A percentile compares a stretch with the other conserved stretches of the same genome.
Conservation (phyloP, 2,888 invertebrate genomes). For the Sphaerophoria rueppellii region DNA sequence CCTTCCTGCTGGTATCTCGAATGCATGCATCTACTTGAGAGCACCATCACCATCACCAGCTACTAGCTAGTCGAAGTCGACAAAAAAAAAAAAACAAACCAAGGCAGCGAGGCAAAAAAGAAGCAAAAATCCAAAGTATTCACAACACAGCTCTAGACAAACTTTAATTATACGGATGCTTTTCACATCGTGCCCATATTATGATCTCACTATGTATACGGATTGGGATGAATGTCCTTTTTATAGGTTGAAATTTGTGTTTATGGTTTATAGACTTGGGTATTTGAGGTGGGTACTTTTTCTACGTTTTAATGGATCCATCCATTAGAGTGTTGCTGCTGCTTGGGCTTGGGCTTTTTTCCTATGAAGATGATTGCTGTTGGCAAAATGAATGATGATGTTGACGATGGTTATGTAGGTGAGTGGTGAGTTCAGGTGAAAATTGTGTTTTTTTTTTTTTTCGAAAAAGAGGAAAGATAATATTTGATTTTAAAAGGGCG, state of each 20-base stretch:
- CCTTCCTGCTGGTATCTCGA: too few relatives aligned
- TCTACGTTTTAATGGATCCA: slow-evolving; percentile 32
- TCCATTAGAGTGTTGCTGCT: slow-evolving; percentile 57
- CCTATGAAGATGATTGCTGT: slow-evolving; percentile 40
- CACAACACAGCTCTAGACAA: slow-evolving; percentile 36
- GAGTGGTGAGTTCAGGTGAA: slow-evolving; percentile 65
- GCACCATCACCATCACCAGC: slow-evolving; percentile 11
- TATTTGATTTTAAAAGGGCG: slow-evolving; percentile 14
- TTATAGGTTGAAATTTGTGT: slow-evolving; percentile 71
- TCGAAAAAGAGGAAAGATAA: slow-evolving; percentile 2
- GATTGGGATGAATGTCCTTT: slow-evolving; percentile 70
- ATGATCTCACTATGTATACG: slow-evolving; percentile 45
- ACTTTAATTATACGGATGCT: slow-evolving; percentile 69
- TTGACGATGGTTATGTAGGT: slow-evolving; percentile 57
- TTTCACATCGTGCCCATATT: slow-evolving; percentile 52
- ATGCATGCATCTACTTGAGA: slow-evolving; percentile 36
- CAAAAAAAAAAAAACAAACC: background rate
- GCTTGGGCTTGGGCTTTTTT: slow-evolving; percentile 8
- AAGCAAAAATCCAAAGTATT: background rate
- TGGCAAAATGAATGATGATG: slow-evolving; percentile 46
- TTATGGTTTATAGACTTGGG: slow-evolving; percentile 61
- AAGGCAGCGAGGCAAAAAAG: slow-evolving; percentile 21
- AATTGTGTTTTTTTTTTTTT: slow-evolving; percentile 6
- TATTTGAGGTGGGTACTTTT: slow-evolving; percentile 8
- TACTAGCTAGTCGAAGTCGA: background rate